Conservation (phyloP, 2,113 vertebrate species). For the Falco punctatus region DNA sequence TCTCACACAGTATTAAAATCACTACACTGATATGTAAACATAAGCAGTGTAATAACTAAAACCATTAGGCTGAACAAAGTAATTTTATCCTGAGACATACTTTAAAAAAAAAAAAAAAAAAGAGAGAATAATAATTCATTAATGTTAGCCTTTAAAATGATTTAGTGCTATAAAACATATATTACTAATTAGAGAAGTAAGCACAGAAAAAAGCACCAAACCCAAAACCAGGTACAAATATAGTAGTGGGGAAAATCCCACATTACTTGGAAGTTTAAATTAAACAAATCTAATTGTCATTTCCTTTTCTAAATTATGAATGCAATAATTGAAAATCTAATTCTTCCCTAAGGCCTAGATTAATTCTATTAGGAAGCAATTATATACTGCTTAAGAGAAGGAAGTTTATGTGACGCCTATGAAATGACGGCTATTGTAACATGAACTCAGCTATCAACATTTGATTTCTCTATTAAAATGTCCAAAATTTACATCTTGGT, state of each 20-base stretch:
- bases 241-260: neutral
- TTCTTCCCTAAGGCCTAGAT: neutral
- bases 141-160: neutral
- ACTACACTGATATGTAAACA: neutral
- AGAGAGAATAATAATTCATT: neutral
- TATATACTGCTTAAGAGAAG: neutral
- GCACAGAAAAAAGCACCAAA: neutral
- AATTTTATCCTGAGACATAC: neutral
- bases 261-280: constrained; percentile 21
- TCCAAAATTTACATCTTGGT: neutral
- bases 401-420: neutral
- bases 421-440: neutral
- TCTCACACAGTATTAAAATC: neutral
- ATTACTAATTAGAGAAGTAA: neutral
- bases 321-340: neutral
- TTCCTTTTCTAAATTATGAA: constrained; percentile 20
- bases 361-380: constrained; percentile 6
- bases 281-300: constrained; percentile 14
- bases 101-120: neutral
- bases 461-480: neutral
- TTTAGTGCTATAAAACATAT: neutral
- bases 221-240: neutral
- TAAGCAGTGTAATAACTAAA: neutral
- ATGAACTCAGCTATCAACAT: neutral
- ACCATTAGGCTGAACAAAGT: neutral